Evolutionary conservation across 2,113 vertebrate genomes (phyloP).

Genomic region (Aspidoscelis tigris): DNA sequence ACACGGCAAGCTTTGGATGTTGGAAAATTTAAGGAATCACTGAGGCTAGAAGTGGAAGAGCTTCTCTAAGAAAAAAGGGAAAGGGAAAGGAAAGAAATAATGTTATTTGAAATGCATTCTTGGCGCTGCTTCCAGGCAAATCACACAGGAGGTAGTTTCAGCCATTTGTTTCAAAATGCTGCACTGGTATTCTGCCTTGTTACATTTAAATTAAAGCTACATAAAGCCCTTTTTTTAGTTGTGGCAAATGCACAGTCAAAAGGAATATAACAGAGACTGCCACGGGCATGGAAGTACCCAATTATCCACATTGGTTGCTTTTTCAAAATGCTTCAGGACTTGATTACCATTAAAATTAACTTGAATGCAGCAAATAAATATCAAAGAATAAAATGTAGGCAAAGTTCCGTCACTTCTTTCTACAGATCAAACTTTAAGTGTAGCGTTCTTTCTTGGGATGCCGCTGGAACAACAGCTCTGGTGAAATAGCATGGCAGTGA

Average conservation of each 20-base stretch:
- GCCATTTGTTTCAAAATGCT: constrained; percentile 70
- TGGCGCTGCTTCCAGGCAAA: constrained; percentile 70
- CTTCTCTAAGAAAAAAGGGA: constrained; percentile 41
- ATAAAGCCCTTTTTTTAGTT: constrained; percentile 51
- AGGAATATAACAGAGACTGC: constrained; percentile 61
- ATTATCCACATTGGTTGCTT: constrained; percentile 66
- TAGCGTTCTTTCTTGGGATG: constrained; percentile 27
- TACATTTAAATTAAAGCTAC: constrained; percentile 70
- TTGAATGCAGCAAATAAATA: constrained; percentile 66
- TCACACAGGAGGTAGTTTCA: constrained; percentile 67
- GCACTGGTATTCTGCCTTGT: constrained; percentile 71
- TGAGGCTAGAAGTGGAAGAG: constrained; percentile 30
- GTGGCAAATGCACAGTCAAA: constrained; percentile 53
- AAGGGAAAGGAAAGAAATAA: constrained; percentile 16
- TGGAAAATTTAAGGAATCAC: not conserved
- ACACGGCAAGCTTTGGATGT: constrained; percentile 55
- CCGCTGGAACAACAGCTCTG: constrained; percentile 37
- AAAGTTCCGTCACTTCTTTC: constrained; percentile 28
- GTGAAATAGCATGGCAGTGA: not conserved
- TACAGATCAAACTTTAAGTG: constrained; percentile 44
- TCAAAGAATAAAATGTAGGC: constrained; percentile 33
- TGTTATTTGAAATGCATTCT: constrained; percentile 67
- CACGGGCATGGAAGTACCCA: constrained; percentile 61
- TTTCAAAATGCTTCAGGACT: constrained; percentile 33
- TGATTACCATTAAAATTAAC: constrained; percentile 56